Evolutionary conservation across 2,113 vertebrate species (phyloP).

Genomic region (Carollia perspicillata): DNA sequence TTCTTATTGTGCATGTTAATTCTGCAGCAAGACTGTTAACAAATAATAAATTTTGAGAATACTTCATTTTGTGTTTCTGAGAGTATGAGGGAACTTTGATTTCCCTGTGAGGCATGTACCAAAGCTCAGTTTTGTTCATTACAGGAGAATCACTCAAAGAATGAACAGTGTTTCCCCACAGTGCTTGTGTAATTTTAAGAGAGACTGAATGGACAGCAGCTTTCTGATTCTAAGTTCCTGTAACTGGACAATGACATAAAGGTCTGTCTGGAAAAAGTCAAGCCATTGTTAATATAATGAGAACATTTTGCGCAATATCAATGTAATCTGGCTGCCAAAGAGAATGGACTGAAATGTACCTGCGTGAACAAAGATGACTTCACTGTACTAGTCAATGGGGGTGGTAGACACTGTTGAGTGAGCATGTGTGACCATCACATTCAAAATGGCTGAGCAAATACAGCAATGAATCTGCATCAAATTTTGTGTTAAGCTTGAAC

Average conservation of each 20-base stretch:
- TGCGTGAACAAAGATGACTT: no score
- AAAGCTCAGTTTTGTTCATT: background rate
- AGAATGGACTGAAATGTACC: no score
- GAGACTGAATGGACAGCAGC: background rate
- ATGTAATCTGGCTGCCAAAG: no score
- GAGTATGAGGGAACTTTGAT: background rate
- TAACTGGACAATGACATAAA: background rate
- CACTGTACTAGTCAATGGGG: no score
- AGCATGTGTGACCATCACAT: no score
- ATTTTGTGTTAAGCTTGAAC: no score
- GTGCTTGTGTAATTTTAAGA: background rate
- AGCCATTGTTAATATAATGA: no score
- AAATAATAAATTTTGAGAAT: background rate
- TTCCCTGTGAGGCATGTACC: background rate
- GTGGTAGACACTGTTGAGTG: no score
- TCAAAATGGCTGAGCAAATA: no score
- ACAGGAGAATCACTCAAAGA: background rate
- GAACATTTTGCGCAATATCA: no score
- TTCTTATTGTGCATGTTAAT: background rate
- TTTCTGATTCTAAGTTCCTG: background rate
- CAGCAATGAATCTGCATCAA: no score
- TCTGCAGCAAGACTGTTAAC: background rate
- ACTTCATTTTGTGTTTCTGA: background rate
- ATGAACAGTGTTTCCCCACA: rapidly evolving
- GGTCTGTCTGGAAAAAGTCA: no score